Percentiles rank a stretch among this genome's conserved stretches.
Conservation (phyloP, 92 coral and sea anemone species). For the Phymanthus crucifer region DNA sequence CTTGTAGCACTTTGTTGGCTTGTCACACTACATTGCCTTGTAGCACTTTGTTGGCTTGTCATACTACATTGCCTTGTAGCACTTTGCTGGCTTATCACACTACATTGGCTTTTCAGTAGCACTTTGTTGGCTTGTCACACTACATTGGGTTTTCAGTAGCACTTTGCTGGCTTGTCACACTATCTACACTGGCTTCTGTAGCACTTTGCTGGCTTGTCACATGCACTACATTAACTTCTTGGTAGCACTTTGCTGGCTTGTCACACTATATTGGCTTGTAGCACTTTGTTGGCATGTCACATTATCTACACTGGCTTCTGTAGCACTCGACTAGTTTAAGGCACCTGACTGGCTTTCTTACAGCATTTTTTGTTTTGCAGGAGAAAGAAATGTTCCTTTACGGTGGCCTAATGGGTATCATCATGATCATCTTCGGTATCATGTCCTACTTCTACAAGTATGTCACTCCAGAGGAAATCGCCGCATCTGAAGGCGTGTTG, state of each 20-base stretch:
- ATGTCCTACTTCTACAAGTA: slow-evolving; percentile 82
- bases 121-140: too few relatives aligned
- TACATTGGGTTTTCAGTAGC: too few relatives aligned
- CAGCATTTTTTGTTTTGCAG: slow-evolving; percentile 25
- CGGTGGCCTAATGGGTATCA: slow-evolving; percentile 84
- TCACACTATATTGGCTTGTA: not conserved
- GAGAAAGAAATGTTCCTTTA: slow-evolving; percentile 87
- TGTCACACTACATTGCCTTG: slow-evolving; percentile 54
- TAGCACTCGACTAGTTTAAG: not conserved
- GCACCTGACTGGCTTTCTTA: not conserved
- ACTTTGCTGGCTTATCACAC: too few relatives aligned
- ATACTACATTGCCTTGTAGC: too few relatives aligned
- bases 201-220: not conserved
- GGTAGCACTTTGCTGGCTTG: not conserved
- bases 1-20: not conserved
- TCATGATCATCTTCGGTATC: slow-evolving; percentile 71
- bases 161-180: not conserved
- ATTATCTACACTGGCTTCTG: not conserved
- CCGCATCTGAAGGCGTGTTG: slow-evolving; percentile 34
- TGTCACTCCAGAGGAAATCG: slow-evolving; percentile 57
- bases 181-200: too few relatives aligned
- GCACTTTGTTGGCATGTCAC: not conserved
- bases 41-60: slow-evolving; percentile 24
- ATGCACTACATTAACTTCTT: not conserved
- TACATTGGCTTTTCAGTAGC: too few relatives aligned